These are phyloP conservation scores for Germaria angustata DNA, from an alignment of 2,888 invertebrate genomes.

Conservation along the genomic window DNA sequence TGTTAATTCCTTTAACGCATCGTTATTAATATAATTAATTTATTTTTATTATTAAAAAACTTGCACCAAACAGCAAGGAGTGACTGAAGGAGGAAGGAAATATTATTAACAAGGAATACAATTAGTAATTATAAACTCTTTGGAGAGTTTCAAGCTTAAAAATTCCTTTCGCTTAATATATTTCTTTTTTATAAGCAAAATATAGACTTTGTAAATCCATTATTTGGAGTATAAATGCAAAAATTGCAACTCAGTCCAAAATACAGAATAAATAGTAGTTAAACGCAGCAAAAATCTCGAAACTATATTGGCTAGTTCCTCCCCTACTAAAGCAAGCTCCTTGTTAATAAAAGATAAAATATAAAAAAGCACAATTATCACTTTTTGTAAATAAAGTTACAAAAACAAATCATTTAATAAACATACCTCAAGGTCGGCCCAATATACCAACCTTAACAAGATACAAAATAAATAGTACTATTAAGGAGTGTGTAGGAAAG, in stretches of 20 bases:
- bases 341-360: not conserved
- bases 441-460: constrained; percentile 16
- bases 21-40: constrained; percentile 26
- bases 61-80: not conserved
- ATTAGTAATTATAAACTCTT: not conserved
- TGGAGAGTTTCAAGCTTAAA: not conserved
- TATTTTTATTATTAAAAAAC: constrained; percentile 42
- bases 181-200: not conserved
- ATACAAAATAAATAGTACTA: constrained; percentile 18
- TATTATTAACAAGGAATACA: not conserved
- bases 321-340: constrained; percentile 30
- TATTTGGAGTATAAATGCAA: not conserved
- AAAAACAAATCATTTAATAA: constrained; percentile 29
- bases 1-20: constrained; percentile 40
- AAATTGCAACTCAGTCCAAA: not conserved
- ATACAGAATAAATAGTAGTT: not conserved
- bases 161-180: not conserved
- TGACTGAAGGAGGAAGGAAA: not conserved
- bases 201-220: not conserved
- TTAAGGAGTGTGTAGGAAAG: constrained; percentile 1
- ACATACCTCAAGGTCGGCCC: constrained; percentile 53
- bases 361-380: constrained; percentile 48
- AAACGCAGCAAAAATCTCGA: constrained; percentile 8
- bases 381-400: constrained; percentile 49
- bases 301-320: constrained; percentile 43